Evolutionary conservation across 1,140 invertebrate species (phyloP).

Genomic region (Teleopsis dalmanni): DNA sequence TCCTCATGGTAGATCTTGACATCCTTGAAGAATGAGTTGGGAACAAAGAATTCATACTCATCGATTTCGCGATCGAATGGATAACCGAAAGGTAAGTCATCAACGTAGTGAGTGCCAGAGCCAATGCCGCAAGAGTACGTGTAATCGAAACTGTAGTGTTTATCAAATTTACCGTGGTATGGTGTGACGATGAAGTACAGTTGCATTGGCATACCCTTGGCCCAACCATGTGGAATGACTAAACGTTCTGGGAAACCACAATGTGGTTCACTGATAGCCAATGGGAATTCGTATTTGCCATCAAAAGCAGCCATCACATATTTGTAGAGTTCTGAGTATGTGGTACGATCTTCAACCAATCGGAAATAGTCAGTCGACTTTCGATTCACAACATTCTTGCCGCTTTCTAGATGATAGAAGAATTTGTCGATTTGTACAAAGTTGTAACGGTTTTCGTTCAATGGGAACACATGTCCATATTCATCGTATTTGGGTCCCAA

Average conservation of each 20-base stretch:
- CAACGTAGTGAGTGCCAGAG: constrained; percentile 39
- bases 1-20: constrained; percentile 52
- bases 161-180: constrained; percentile 36
- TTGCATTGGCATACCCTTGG: constrained; percentile 53
- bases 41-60: constrained; percentile 44
- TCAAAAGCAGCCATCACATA: constrained; percentile 42
- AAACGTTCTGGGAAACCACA: constrained; percentile 56
- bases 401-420: constrained; percentile 44
- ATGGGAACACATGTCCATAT: constrained; percentile 43
- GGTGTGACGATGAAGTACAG: constrained; percentile 53
- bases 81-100: constrained; percentile 57
- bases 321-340: constrained; percentile 42
- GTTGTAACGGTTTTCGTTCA: constrained; percentile 44
- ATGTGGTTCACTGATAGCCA: constrained; percentile 38
- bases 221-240: constrained; percentile 53
- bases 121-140: constrained; percentile 37
- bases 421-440: constrained; percentile 50
- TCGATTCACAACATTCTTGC: constrained; percentile 45
- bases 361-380: constrained; percentile 44
- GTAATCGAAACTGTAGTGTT: constrained; percentile 37
- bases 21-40: constrained; percentile 55
- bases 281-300: constrained; percentile 41
- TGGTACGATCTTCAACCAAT: constrained; percentile 43
- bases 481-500: constrained; percentile 40
- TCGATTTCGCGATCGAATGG: constrained; percentile 59